phyloP scores from a whole-genome alignment of 2,888 invertebrate genomes.

The Cephonodes hylas region DNA sequence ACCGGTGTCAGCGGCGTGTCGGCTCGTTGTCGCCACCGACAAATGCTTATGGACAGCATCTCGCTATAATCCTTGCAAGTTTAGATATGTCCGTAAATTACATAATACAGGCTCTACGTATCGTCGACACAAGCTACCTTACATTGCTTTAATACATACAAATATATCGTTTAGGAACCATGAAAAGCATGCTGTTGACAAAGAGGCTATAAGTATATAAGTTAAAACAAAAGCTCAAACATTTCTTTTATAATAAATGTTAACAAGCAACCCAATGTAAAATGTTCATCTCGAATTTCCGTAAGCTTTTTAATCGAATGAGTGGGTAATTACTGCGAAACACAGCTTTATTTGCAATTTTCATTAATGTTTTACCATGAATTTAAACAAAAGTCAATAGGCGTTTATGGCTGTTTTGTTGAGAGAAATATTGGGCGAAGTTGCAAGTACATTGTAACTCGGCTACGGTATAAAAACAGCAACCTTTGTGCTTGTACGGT shows the following conservation, averaged over 20 bases:
- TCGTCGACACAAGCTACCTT: not conserved
- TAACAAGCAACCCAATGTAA: not conserved
- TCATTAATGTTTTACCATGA: not conserved
- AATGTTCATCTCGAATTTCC: not conserved
- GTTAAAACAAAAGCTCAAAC: not conserved
- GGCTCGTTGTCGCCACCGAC: not conserved
- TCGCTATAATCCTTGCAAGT: not conserved
- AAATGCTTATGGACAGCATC: conserved; percentile 11
- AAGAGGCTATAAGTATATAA: not conserved
- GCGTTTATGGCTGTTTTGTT: not conserved
- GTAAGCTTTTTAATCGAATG: not conserved
- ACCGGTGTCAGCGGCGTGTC: conserved; percentile 21
- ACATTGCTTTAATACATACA: not conserved
- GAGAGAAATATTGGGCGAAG: not conserved
- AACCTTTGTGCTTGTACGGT: not conserved
- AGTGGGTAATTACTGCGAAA: not conserved
- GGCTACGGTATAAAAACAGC: not conserved
- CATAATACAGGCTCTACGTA: not conserved
- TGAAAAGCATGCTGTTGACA: too few species aligned
- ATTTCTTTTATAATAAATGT: not conserved
- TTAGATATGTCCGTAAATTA: not conserved
- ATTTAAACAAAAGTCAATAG: not conserved
- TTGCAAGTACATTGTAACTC: not conserved
- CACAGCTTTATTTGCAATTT: not conserved
- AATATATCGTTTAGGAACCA: too few species aligned